Evolutionary conservation across 2,113 vertebrate species (phyloP).

Genomic region (Conger conger): DNA sequence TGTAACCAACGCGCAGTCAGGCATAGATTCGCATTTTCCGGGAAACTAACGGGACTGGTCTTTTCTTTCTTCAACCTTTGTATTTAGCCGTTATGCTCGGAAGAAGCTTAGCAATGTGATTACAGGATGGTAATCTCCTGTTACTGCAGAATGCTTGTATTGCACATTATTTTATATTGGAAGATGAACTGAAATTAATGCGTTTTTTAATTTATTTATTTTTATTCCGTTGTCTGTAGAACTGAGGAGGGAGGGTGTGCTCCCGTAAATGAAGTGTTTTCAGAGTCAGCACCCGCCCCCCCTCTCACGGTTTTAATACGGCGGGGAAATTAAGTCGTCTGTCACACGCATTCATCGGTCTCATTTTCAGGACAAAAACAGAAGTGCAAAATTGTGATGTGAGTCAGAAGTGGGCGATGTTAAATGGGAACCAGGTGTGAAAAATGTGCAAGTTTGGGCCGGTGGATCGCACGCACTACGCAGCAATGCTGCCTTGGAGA

Average conservation of each 20-base stretch:
- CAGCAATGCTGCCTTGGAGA: neutral
- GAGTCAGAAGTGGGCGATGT: too few species aligned
- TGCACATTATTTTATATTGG: slow-evolving; percentile 10
- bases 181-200: neutral
- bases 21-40: slow-evolving; percentile 14
- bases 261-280: neutral
- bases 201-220: neutral
- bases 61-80: slow-evolving; percentile 40
- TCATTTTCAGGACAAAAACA: neutral
- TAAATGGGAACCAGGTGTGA: neutral
- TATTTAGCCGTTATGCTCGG: slow-evolving; percentile 41
- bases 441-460: neutral
- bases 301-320: neutral
- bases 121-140: neutral
- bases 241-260: slow-evolving; percentile 7
- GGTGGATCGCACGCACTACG: neutral
- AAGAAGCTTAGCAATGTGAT: neutral
- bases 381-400: neutral
- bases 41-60: slow-evolving; percentile 29
- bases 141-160: slow-evolving; percentile 1
- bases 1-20: neutral
- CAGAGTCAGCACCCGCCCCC: neutral
- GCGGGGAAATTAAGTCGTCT: neutral
- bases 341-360: too few species aligned
- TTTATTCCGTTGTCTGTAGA: neutral